phyloP scores from a whole-genome alignment of 2,888 invertebrate genomes.

The Drosophila fulvimacula region DNA sequence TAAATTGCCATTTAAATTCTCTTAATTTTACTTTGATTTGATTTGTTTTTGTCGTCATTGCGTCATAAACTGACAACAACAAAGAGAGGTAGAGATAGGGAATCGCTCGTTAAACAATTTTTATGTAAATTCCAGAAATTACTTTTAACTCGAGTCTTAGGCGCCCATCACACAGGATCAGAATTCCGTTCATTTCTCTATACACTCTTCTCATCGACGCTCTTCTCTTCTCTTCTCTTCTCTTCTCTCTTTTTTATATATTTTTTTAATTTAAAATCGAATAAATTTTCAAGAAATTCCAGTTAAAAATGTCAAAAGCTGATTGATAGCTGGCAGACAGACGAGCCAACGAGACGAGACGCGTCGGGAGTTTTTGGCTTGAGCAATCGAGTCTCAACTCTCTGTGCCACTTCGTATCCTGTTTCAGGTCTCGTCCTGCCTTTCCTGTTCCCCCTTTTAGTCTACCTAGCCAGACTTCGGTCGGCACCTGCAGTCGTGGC shows the following conservation, averaged over 20 bases:
- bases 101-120: slow-evolving; percentile 67
- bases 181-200: slow-evolving; percentile 30
- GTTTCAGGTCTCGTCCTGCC: slow-evolving; percentile 49
- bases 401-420: slow-evolving; percentile 62
- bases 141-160: slow-evolving; percentile 41
- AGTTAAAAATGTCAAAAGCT: slow-evolving; percentile 82
- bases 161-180: slow-evolving; percentile 54
- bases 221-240: neutral
- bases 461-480: slow-evolving; percentile 11
- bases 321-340: slow-evolving; percentile 80
- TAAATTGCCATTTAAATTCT: slow-evolving; percentile 77
- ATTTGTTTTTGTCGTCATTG: slow-evolving; percentile 36
- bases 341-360: slow-evolving; percentile 21
- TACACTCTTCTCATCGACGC: neutral
- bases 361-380: slow-evolving; percentile 4
- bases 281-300: slow-evolving; percentile 81
- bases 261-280: slow-evolving; percentile 78
- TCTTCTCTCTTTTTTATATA: slow-evolving; percentile 12
- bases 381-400: slow-evolving; percentile 15
- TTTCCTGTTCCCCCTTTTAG: neutral
- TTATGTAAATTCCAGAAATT: slow-evolving; percentile 79
- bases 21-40: slow-evolving; percentile 67
- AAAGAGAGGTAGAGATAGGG: neutral
- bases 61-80: slow-evolving; percentile 50
- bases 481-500: slow-evolving; percentile 53